Base-by-base conservation (phyloP, 2,888 invertebrate species). In the Euplagia quadripunctaria region DNA sequence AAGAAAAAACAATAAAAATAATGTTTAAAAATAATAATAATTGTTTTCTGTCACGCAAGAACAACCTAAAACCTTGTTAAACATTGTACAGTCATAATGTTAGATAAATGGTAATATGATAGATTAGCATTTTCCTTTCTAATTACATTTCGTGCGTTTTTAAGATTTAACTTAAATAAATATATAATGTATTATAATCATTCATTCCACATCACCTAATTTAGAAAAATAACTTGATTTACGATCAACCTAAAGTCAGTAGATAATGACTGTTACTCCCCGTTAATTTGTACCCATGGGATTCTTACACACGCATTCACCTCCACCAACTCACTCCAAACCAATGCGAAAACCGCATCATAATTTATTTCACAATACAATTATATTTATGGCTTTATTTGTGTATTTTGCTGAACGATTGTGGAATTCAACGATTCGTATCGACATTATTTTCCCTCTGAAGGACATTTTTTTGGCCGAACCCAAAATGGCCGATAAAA, bases 381-480 rank as follows among this genome's bases (percentile, higher is more conserved):
- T 55, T 78, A 61, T n/a, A 64, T 73, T 76, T 73, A 72, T 49
- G 70, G 51, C 73, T 74, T 78, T 75, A 82, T 78, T 78, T 80
- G 72, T 72, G 46, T 49, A 65, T 71, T 64, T 78, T 73, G 73
- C 77, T 69, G 61, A 77, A 78, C 65, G 51, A 51, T 66, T 80
- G 58, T 43, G 43, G 16, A 49, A 71, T 17, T 74, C 81, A 82
- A 80, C 76, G 79, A 75, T 64, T 72, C 73, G 83, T 55, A 71
- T 43, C 64, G 61, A 12, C 65, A 42, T 75, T 74, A 81, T 80
- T 76, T 70, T 72, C 67, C 64, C 70, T 73, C 61, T 65, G 66
- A 58, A 43, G 64, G 71, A 67, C 52, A 55, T 67, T 43, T 64
- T 72, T 75, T 75, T 14, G 42, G 12, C 12, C 1, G 6, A 1